Conservation (phyloP, 1,140 invertebrate genomes). For the Drosophila varians region DNA sequence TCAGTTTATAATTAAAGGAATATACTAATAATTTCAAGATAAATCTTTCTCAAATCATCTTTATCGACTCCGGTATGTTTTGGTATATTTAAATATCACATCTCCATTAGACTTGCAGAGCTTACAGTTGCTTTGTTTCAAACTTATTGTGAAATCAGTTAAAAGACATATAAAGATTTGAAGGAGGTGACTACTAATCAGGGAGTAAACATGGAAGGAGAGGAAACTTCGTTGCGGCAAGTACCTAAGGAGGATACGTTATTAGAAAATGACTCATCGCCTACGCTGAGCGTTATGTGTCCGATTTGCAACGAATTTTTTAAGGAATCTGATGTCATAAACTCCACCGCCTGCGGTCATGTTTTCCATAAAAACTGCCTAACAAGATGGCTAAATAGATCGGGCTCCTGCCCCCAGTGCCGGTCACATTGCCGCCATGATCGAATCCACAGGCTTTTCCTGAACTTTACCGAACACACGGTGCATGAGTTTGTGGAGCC, state of each 20-base stretch:
- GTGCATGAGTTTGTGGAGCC: not conserved
- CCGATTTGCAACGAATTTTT: not conserved
- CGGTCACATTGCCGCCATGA: slow-evolving; percentile 1
- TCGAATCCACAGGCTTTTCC: not conserved
- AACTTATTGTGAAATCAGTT: not conserved
- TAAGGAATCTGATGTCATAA: slow-evolving; percentile 39
- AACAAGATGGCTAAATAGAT: slow-evolving; percentile 41
- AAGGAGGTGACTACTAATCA: not conserved
- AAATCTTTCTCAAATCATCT: too few relatives aligned
- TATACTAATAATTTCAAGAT: not conserved
- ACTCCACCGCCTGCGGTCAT: slow-evolving; percentile 57
- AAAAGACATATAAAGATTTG: not conserved
- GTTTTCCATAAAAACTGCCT: slow-evolving; percentile 63
- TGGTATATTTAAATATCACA: too few relatives aligned
- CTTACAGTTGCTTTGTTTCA: not conserved
- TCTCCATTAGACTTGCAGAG: too few relatives aligned
- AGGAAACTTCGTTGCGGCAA: not conserved
- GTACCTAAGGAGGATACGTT: not conserved
- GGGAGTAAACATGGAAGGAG: not conserved
- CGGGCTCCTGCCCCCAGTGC: slow-evolving; percentile 59
- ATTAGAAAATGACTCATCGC: not conserved
- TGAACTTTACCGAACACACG: not conserved
- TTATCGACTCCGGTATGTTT: too few relatives aligned
- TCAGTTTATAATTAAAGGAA: not conserved
- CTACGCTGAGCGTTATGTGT: not conserved